phyloP scores from a whole-genome alignment of 2,888 invertebrate genomes.

The Frankliniella intonsa region DNA sequence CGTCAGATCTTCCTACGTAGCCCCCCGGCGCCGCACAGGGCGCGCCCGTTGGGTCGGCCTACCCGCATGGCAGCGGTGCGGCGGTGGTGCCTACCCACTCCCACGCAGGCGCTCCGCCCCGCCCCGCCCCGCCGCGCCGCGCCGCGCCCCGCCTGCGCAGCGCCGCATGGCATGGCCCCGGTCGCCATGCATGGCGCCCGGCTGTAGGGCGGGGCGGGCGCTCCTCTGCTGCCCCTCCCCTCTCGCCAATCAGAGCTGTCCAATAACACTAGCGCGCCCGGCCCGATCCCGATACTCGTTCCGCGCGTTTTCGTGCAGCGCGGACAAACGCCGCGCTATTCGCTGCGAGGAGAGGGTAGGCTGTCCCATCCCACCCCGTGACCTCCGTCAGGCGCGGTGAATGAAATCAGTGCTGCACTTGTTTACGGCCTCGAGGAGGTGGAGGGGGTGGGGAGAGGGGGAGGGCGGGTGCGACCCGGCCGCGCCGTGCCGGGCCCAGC shows the following conservation, averaged over 20 bases:
- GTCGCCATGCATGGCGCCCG: not conserved
- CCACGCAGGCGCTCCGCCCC: not conserved
- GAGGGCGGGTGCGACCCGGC: too few relatives aligned
- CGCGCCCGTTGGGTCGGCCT: not conserved
- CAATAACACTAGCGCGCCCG: too few relatives aligned
- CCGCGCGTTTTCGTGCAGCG: too few relatives aligned
- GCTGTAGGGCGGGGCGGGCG: too few relatives aligned
- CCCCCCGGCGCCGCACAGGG: not conserved
- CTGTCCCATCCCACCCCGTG: too few relatives aligned
- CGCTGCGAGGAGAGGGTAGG: too few relatives aligned
- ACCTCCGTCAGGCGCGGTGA: not conserved
- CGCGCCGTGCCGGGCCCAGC: not conserved
- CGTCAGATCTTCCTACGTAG: not conserved
- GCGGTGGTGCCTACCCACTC: not conserved
- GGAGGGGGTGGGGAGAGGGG: not conserved
- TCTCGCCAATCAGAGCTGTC: too few relatives aligned
- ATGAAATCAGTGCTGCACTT: not conserved
- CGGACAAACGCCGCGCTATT: too few relatives aligned
- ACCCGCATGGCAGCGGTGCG: not conserved
- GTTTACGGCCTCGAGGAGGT: not conserved
- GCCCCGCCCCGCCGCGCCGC: not conserved
- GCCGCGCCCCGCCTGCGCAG: not conserved
- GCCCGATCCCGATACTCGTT: too few relatives aligned
- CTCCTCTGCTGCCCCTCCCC: too few relatives aligned
- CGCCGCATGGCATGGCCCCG: not conserved